Evolutionary conservation across 2,113 vertebrate species (phyloP), one percentile per base, ranked within the genome.

Genomic region (Periophthalmus modestus): DNA sequence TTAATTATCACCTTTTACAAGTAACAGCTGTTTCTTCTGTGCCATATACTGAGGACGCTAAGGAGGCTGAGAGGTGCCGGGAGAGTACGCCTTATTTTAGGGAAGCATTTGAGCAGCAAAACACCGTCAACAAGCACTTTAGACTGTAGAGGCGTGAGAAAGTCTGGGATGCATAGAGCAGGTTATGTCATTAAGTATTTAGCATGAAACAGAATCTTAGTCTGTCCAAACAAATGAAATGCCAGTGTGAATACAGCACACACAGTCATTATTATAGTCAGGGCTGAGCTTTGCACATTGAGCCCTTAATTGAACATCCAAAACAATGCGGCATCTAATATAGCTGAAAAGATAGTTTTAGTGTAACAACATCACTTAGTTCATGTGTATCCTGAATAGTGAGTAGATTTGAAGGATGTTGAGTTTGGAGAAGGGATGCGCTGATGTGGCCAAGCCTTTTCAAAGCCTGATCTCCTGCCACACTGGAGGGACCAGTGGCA

Each of bases 1-100:
- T 74, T 72, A 74, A 77, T 83, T 55, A 74, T 75, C 78, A 69
- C 71, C 39, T 23, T 68, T 61, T 19, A 24, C 73, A 66, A 36
- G 57, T 15, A 63, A 4, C 79, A 76, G 66, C 70, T 73, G 63
- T 52, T 65, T 13, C 50, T 68, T 67, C 52, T 28, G 63, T 3
- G 54, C 58, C 39, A 39, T 55, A 39, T 5, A 34, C 63, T 24
- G 71, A 85, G 58, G 10, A 43, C 7, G 39, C 63, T n/a, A 68
- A 85, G 58, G 68, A 66, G 47, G 21, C 65, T 39, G 59, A 36
- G 59, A 39, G 6, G 18, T 43, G 18, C 24, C 43, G 18, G 19
- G n/a, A 71, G 52, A 28, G 21, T 18, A 18, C 63, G n/a, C 47
- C 18, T 50, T 19, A 75, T 72, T 69, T 46, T 23, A 48, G 19